Evolutionary conservation across 1,140 invertebrate species (phyloP), one percentile per base, ranked within the genome.

Genomic region (Drosophila erecta): DNA sequence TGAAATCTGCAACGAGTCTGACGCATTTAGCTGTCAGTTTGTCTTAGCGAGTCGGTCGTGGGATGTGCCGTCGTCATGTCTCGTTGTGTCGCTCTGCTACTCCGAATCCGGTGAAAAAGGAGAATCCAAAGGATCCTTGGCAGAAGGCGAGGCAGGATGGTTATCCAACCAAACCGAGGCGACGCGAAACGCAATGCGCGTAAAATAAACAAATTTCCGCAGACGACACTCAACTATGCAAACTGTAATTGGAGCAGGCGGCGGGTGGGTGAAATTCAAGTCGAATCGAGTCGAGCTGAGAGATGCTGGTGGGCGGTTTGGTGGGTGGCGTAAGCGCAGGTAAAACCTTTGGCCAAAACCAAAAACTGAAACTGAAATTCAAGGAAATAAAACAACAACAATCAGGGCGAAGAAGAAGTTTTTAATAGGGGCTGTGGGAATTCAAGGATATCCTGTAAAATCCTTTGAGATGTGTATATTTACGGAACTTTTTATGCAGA

Each of bases 191-290:
- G 81, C 79, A 83, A 67, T 64, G 79, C 79, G 83, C 83, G 83
- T 87, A 89, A 87, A 87, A 87, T 87, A 87, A 87, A 87, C 83
- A 87, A 87, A 87, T 89, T 87, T 87, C 83, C 83, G 79, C 71
- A 72, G 79, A 87, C 83, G 83, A 87, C 83, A 83, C 83, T 89
- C 84, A 79, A 89, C 83, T 87, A 83, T 89, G 83, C 83, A 87
- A 89, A 83, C 79, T 83, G 83, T 87, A 87, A 89, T 87, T 87
- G 83, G 84, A 79, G 79, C 84, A 79, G 58, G 55, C 62, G 53
- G 44, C 44, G 12, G 44, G 40, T 33, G 35, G 62, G 44, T 10
- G 40, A 5, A 6, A 46, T 35, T 14, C 27, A 38, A 66, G 44
- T 12, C 41, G 37, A 43, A 46, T 8, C 30, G 24, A 30, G 69